Evolutionary conservation across 2,113 vertebrate species (phyloP).

Genomic region (Phaethon lepturus): DNA sequence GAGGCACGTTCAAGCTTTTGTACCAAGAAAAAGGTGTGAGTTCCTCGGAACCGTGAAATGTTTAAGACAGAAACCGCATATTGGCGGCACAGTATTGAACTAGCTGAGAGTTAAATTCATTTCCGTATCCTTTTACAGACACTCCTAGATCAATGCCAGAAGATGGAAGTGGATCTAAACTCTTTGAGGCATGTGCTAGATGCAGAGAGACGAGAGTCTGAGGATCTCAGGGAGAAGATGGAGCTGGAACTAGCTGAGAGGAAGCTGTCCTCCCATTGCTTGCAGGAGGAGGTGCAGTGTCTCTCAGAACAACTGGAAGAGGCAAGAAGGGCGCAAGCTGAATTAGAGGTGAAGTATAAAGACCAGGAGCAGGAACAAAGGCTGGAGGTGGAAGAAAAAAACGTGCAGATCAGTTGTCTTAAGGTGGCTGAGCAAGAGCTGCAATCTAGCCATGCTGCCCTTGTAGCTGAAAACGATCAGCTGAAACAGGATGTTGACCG

Average conservation of each 20-base stretch:
- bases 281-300: slow-evolving; percentile 75
- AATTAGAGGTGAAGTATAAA: slow-evolving; percentile 67
- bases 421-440: slow-evolving; percentile 50
- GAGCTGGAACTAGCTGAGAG: slow-evolving; percentile 76
- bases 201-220: slow-evolving; percentile 69
- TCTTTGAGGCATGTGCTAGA: slow-evolving; percentile 70
- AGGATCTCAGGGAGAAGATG: slow-evolving; percentile 50
- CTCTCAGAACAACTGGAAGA: slow-evolving; percentile 73
- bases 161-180: slow-evolving; percentile 82
- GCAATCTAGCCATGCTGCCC: not conserved
- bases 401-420: slow-evolving; percentile 32
- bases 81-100: not conserved
- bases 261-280: slow-evolving; percentile 40
- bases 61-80: no score
- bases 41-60: no score
- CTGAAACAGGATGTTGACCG: not conserved
- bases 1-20: no score
- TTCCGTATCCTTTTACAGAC: slow-evolving; percentile 70
- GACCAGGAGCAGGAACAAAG: slow-evolving; percentile 64
- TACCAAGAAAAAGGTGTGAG: no score
- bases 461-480: slow-evolving; percentile 27
- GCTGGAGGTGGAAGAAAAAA: slow-evolving; percentile 66
- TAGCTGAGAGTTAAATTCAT: not conserved
- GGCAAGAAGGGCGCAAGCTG: slow-evolving; percentile 51
- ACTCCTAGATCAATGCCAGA: slow-evolving; percentile 83